Evolutionary conservation across 2,113 vertebrate genomes (phyloP).

Genomic region (Lucifuga dentata): DNA sequence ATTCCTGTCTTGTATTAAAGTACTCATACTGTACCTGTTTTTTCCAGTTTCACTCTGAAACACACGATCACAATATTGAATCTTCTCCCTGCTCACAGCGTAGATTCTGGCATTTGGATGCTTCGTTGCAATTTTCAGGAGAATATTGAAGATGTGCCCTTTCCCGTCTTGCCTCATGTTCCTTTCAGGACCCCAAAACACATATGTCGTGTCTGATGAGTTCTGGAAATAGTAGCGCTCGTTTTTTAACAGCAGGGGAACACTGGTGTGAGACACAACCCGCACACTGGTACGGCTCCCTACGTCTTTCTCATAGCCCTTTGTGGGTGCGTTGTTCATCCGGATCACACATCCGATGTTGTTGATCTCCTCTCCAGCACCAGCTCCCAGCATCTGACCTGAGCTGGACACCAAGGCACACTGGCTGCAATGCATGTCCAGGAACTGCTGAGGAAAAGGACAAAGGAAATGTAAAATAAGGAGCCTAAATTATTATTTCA

Average conservation of each 20-base stretch:
- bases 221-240: conserved; percentile 88
- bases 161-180: conserved; percentile 88
- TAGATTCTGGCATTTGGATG: conserved; percentile 86
- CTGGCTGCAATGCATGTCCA: conserved; percentile 76
- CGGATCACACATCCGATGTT: conserved; percentile 87
- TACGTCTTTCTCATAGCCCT: conserved; percentile 89
- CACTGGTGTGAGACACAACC: conserved; percentile 93
- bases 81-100: conserved; percentile 87
- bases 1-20: no score
- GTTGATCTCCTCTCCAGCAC: conserved; percentile 86
- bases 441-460: conserved; percentile 56
- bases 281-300: conserved; percentile 87
- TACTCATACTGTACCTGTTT: conserved; percentile 85
- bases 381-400: conserved; percentile 91
- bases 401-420: conserved; percentile 96
- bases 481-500: no score
- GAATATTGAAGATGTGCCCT: conserved; percentile 83
- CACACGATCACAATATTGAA: conserved; percentile 87
- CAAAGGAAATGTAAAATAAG: background rate
- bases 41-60: conserved; percentile 97
- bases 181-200: conserved; percentile 92
- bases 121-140: conserved; percentile 82
- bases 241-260: conserved; percentile 87
- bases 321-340: conserved; percentile 94
- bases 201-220: conserved; percentile 84